Evolutionary conservation across 2,888 invertebrate species (phyloP).

Genomic region (Orchestes rusci): DNA sequence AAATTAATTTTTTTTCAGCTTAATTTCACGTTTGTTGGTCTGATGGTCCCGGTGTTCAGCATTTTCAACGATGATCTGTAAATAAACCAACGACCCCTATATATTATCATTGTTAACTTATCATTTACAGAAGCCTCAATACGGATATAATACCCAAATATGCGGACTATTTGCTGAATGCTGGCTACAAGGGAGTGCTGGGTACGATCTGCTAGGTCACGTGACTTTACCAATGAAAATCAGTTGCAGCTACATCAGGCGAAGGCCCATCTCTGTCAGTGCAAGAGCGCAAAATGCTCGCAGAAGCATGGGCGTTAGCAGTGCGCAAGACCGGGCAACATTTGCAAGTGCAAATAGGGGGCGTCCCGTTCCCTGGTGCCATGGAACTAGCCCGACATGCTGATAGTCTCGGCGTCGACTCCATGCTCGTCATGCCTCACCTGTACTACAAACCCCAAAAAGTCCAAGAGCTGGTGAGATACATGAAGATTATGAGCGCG

Average conservation of each 20-base stretch:
- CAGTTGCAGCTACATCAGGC: constrained; percentile 75
- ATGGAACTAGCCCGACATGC: constrained; percentile 64
- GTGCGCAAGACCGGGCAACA: constrained; percentile 50
- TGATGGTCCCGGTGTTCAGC: constrained; percentile 66
- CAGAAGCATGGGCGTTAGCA: constrained; percentile 57
- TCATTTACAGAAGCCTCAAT: constrained; percentile 32
- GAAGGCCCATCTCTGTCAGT: constrained; percentile 64
- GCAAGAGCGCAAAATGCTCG: constrained; percentile 57
- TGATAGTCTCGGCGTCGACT: constrained; percentile 56
- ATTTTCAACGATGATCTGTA: constrained; percentile 30
- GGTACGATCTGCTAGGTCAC: too few species aligned
- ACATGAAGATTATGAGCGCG: constrained; percentile 53
- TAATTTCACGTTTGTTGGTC: constrained; percentile 52
- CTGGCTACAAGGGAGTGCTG: constrained; percentile 59
- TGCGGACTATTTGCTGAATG: constrained; percentile 54
- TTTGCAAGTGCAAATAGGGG: constrained; percentile 68
- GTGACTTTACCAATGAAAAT: neutral
- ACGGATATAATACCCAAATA: constrained; percentile 48
- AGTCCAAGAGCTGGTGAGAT: constrained; percentile 55
- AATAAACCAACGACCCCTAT: too few species aligned
- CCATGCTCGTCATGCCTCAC: constrained; percentile 68
- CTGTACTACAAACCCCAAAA: constrained; percentile 65
- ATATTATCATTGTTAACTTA: constrained; percentile 2
- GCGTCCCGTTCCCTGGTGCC: constrained; percentile 60
- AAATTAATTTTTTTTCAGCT: constrained; percentile 43